Base-by-base conservation (phyloP, 2,888 invertebrate genomes). In the Nysson spinosus region DNA sequence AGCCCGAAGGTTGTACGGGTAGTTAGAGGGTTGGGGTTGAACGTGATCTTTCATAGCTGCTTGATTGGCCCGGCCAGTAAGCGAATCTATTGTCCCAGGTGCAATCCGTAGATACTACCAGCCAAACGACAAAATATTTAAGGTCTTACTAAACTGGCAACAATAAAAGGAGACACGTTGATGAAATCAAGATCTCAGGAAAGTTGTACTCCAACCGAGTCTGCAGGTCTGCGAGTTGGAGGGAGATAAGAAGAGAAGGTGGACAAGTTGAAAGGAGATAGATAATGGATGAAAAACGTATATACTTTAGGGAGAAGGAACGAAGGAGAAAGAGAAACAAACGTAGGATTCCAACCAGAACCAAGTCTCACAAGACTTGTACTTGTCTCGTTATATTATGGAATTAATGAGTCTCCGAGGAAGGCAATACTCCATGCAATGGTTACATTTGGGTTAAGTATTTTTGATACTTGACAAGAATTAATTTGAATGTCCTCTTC, bases 31-130 rank as follows among this genome's bases (percentile, higher is more conserved):
- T 58, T 61, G 60, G 69, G 77, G 70, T 69, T 80, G 84, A 78
- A 86, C 86, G 86, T 86, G 86, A 86, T 85, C 86, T 85, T 86
- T 86, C 85, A 86, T 84, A 83, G 84, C 79, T 75, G 83, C 83
- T 85, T 86, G 86, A 86, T 86, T 86, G 86, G 83, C 80, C 81
- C 60, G 50, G 47, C 47, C 67, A 39, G 73, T 62, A 62, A 42
- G 85, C 24, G 51, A 73, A 85, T 79, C 68, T 85, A 79, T 85
- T 85, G 85, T 82, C 85, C 75, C 44, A 49, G 32, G 24, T 14
- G 39, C 34, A 17, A 14, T 22, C 43, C 11, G 11, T 11, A 37
- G 3, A 1, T 12, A 2, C 24, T 42, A 12, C 44, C 11, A 9
- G 7, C 14, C 7, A 9, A n/a, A 35, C 47, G 85, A 81, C 85